Evolutionary conservation across 2,113 vertebrate genomes (phyloP).

Genomic region (Acrocephalus kingi): DNA sequence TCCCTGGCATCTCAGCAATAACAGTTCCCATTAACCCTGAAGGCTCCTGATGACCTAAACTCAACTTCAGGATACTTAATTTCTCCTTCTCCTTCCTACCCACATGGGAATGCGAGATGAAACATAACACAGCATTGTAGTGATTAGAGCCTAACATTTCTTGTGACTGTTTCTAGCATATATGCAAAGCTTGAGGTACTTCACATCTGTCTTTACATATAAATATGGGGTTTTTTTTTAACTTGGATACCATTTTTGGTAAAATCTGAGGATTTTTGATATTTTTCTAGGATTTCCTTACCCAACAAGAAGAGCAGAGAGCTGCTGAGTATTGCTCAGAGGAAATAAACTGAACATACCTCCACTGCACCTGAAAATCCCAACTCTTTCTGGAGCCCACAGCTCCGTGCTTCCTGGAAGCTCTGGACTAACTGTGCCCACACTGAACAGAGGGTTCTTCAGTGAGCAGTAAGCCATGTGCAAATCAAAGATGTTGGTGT

Average conservation of each 20-base stretch:
- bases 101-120: neutral
- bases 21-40: constrained; percentile 43
- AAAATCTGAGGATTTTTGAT: neutral
- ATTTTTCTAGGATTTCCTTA: neutral
- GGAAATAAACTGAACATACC: neutral
- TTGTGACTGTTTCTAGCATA: neutral
- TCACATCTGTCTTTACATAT: neutral
- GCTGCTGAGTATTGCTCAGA: neutral
- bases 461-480: neutral
- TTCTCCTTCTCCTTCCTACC: neutral
- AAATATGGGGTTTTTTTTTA: neutral
- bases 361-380: neutral
- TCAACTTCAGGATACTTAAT: constrained; percentile 40
- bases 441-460: neutral
- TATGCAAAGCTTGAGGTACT: neutral
- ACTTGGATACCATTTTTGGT: neutral
- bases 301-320: neutral
- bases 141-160: neutral
- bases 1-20: constrained; percentile 60
- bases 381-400: neutral
- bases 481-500: neutral
- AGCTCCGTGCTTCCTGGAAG: neutral
- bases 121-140: neutral
- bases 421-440: neutral
- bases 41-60: constrained; percentile 36